These are phyloP conservation scores for Galeopterus variegatus DNA, from an alignment of 2,113 vertebrate species.

Conservation along the genomic window DNA sequence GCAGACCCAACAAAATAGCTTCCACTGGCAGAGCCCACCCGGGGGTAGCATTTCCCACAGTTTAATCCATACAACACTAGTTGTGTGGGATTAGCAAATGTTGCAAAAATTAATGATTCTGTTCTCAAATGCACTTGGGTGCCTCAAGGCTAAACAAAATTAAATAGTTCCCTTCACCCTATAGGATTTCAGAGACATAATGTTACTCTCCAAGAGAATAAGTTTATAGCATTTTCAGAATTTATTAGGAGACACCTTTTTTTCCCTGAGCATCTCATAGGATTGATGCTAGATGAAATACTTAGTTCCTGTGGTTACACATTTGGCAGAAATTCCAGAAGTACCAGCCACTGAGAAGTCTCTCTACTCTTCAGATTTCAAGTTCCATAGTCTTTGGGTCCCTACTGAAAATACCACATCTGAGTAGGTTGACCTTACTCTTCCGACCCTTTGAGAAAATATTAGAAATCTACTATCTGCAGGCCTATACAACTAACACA, in stretches of 20 bases:
- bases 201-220: not conserved
- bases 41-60: not conserved
- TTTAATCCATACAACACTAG: not conserved
- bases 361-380: not conserved
- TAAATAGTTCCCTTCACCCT: not conserved
- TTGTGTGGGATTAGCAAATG: not conserved
- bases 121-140: constrained; percentile 15
- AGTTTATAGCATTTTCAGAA: not conserved
- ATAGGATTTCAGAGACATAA: not conserved
- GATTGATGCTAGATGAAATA: not conserved
- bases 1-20: not conserved
- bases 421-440: not conserved
- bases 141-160: constrained; percentile 48
- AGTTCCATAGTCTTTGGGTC: not conserved
- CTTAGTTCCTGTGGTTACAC: not conserved
- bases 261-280: not conserved
- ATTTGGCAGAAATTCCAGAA: constrained; percentile 47
- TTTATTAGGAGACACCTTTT: not conserved
- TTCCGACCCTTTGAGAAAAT: constrained; percentile 5
- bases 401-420: constrained; percentile 9
- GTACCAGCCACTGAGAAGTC: not conserved
- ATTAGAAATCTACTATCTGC: not conserved
- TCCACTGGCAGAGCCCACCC: not conserved
- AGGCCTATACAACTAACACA: not conserved
- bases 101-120: constrained; percentile 33